A percentile compares a stretch with the other conserved stretches of the same genome.
These are phyloP conservation scores for Stenoptilia bipunctidactyla DNA, from an alignment of 2,888 invertebrate genomes.

Conservation along the genomic window DNA sequence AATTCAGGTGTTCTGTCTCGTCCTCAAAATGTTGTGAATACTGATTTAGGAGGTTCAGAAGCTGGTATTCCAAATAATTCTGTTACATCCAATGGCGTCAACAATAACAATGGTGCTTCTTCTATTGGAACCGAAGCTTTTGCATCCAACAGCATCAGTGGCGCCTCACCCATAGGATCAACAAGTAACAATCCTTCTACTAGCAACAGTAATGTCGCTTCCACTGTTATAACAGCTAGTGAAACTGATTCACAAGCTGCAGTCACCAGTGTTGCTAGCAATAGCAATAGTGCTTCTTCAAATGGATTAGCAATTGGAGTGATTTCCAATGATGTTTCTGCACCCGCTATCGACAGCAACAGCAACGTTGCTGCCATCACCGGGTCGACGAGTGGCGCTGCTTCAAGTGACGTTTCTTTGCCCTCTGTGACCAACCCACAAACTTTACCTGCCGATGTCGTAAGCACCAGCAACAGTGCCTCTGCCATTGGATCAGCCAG, in stretches of 20 bases:
- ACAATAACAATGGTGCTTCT: neutral
- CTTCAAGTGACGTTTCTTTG: neutral
- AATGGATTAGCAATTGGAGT: conserved; percentile 2
- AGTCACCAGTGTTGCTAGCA: neutral
- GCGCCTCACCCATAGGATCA: no score
- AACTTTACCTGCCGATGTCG: neutral
- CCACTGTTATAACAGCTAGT: neutral
- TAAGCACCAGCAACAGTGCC: neutral
- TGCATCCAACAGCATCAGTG: no score
- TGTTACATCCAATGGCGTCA: neutral
- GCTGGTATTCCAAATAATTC: neutral
- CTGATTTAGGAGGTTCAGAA: neutral
- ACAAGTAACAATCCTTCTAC: no score
- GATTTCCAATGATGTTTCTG: neutral
- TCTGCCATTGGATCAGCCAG: neutral
- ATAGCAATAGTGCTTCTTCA: neutral
- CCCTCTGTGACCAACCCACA: neutral
- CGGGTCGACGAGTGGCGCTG: neutral
- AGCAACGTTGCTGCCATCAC: neutral
- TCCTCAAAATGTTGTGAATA: neutral
- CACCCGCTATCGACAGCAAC: neutral
- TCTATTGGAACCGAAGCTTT: neutral
- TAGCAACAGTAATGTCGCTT: neutral
- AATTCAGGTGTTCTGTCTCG: neutral
- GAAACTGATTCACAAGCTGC: neutral